Conservation (phyloP, 1,140 invertebrate genomes). For the Brachionus plicatilis region DNA sequence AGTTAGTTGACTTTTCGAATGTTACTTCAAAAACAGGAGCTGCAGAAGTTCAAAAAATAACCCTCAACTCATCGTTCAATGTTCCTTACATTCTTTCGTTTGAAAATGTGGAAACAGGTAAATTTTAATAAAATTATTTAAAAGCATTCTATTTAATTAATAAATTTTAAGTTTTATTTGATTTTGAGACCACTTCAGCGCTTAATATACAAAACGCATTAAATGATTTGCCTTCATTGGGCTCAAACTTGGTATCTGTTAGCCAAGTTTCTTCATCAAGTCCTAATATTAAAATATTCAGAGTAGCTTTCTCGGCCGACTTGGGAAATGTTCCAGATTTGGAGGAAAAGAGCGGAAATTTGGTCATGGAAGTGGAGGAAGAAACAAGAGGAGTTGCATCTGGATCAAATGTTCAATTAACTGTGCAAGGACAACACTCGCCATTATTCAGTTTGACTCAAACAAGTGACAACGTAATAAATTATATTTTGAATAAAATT, state of each 20-base stretch:
- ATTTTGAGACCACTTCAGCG: conserved; percentile 12
- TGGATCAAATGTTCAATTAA: neutral
- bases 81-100: neutral
- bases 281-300: neutral
- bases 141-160: neutral
- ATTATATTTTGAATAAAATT: neutral
- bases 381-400: neutral
- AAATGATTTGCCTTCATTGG: conserved; percentile 4
- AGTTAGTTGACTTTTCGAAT: neutral
- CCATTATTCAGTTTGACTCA: neutral
- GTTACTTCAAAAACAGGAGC: neutral
- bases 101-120: conserved; percentile 21
- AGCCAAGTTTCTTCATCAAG: neutral
- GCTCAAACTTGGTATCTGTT: neutral
- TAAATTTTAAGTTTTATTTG: neutral
- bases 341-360: neutral
- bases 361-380: neutral
- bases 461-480: neutral
- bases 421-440: neutral
- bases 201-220: neutral
- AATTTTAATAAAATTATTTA: neutral
- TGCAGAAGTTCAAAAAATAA: neutral
- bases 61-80: neutral
- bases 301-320: neutral
- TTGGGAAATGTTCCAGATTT: conserved; percentile 7